A percentile compares a stretch with the other conserved stretches of the same genome.
phyloP scores from a whole-genome alignment of 2,113 vertebrate species.

The Sceloporus undulatus region DNA sequence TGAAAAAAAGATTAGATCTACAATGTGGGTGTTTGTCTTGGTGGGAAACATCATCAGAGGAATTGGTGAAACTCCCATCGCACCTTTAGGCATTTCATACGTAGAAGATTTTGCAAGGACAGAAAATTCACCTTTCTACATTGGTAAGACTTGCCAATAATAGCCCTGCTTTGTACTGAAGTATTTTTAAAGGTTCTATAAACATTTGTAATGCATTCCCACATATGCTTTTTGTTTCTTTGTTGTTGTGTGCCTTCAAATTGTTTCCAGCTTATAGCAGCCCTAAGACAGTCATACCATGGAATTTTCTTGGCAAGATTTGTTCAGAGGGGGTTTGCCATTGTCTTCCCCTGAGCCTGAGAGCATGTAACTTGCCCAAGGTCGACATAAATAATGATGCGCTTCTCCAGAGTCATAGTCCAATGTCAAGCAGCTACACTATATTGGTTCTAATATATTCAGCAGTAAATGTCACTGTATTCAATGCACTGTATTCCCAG shows the following conservation, averaged over 20 bases:
- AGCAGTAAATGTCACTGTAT: not conserved
- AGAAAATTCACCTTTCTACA: conserved; percentile 93
- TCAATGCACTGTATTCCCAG: too few species aligned
- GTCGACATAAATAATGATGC: too few species aligned
- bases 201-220: not conserved
- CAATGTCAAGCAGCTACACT: too few species aligned
- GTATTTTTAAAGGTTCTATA: not conserved
- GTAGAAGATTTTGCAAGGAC: conserved; percentile 90
- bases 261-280: too few species aligned
- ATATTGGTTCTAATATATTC: not conserved
- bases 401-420: too few species aligned
- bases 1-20: conserved; percentile 83
- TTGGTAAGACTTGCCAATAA: conserved; percentile 80
- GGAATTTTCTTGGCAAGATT: too few species aligned
- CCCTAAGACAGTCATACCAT: too few species aligned
- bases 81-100: conserved; percentile 91
- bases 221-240: not conserved
- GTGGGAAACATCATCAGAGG: conserved; percentile 90
- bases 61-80: conserved; percentile 92
- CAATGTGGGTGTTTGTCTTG: conserved; percentile 91
- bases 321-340: too few species aligned
- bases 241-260: too few species aligned
- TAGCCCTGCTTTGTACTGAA: not conserved
- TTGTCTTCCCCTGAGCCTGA: too few species aligned
- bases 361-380: too few species aligned